phyloP scores from a whole-genome alignment of 2,888 invertebrate genomes.

The Acronicta alni region DNA sequence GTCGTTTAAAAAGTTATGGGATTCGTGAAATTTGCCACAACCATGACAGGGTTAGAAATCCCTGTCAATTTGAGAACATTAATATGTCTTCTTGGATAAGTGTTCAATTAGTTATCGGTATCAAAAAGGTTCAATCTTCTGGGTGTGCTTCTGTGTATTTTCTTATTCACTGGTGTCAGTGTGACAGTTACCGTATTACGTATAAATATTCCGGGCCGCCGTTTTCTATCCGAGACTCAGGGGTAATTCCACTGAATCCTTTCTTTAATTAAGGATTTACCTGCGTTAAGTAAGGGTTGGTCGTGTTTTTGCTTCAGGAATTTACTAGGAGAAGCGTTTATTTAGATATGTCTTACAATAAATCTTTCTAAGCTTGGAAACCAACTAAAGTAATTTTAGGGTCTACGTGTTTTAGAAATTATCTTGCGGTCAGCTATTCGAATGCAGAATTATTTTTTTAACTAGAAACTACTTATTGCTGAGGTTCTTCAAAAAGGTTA shows the following conservation, averaged over 20 bases:
- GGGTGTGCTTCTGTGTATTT: slow-evolving; percentile 20
- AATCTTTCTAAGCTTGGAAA: slow-evolving; percentile 17
- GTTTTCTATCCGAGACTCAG: slow-evolving; percentile 22
- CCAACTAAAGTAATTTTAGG: slow-evolving; percentile 24
- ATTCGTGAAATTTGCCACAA: too few species aligned
- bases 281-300: slow-evolving; percentile 39
- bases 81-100: too few species aligned
- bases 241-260: slow-evolving; percentile 47
- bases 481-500: too few species aligned
- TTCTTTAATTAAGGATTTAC: slow-evolving; percentile 57
- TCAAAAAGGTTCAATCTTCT: not conserved
- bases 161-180: not conserved
- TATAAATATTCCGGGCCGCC: slow-evolving; percentile 31
- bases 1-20: too few species aligned
- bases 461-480: not conserved
- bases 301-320: slow-evolving; percentile 42
- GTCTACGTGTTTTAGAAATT: slow-evolving; percentile 4
- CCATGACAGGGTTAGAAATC: too few species aligned
- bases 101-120: too few species aligned
- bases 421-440: not conserved
- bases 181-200: slow-evolving; percentile 44
- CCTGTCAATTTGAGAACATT: too few species aligned
- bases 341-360: slow-evolving; percentile 14
- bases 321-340: slow-evolving; percentile 33
- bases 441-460: not conserved